phyloP scores from a whole-genome alignment of 2,888 invertebrate genomes.

The Leptopilina drosophilae region DNA sequence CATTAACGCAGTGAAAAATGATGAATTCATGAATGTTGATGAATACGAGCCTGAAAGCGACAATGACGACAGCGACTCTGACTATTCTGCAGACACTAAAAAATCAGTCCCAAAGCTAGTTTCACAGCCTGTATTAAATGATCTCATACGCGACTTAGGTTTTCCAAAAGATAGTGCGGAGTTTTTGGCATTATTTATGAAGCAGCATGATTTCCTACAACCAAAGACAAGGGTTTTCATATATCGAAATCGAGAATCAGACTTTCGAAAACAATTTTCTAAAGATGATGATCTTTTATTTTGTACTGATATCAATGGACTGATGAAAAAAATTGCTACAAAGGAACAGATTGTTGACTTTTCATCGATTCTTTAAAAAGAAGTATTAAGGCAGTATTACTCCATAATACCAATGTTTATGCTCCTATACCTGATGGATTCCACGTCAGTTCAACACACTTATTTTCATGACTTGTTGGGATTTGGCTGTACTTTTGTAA shows the following conservation, averaged over 20 bases:
- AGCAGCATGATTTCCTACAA: constrained; percentile 54
- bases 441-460: no score
- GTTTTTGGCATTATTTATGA: constrained; percentile 45
- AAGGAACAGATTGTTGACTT: constrained; percentile 42
- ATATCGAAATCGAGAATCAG: no score
- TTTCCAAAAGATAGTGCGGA: constrained; percentile 29
- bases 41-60: constrained; percentile 24
- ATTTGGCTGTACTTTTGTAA: no score
- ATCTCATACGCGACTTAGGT: constrained; percentile 13
- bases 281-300: constrained; percentile 46
- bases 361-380: no score
- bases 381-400: no score
- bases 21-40: neutral
- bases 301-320: no score
- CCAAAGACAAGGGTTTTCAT: no score
- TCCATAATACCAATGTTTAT: no score
- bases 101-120: no score
- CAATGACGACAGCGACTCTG: neutral
- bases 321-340: constrained; percentile 43
- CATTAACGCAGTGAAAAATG: constrained; percentile 13
- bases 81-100: no score
- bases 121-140: constrained; percentile 11
- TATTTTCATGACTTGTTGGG: no score
- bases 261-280: constrained; percentile 48
- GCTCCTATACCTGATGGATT: no score